These are phyloP conservation scores for Bombus fervidus DNA, from an alignment of 1,140 invertebrate genomes.

Conservation along the genomic window DNA sequence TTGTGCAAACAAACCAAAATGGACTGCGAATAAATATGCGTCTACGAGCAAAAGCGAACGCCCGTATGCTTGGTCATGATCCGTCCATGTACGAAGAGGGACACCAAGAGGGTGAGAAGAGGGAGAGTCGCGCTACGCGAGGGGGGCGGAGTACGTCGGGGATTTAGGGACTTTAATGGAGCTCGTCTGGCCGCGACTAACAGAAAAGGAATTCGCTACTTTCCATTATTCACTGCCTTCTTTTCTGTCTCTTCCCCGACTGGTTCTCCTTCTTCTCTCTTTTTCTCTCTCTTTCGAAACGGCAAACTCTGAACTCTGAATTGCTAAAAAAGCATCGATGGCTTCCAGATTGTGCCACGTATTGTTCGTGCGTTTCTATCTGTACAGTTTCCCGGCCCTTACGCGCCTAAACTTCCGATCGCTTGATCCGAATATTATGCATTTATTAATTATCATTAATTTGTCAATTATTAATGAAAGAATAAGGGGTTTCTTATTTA, in stretches of 20 bases:
- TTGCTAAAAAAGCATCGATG: constrained; percentile 18
- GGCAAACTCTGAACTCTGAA: neutral
- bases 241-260: constrained; percentile 18
- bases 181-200: constrained; percentile 73
- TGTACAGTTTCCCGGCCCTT: too few relatives aligned
- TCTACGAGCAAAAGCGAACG: constrained; percentile 78
- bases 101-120: constrained; percentile 33
- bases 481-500: neutral
- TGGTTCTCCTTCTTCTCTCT: neutral
- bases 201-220: constrained; percentile 77
- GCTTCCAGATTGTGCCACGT: neutral
- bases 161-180: constrained; percentile 80
- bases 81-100: constrained; percentile 74
- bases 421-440: too few relatives aligned
- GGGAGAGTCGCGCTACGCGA: constrained; percentile 55
- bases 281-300: constrained; percentile 38
- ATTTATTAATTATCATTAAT: too few relatives aligned
- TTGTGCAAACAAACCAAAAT: constrained; percentile 82
- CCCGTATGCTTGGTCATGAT: constrained; percentile 83
- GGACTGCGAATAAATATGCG: constrained; percentile 83
- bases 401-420: too few relatives aligned
- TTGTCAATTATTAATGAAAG: neutral
- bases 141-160: constrained; percentile 73
- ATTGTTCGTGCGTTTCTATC: too few relatives aligned
- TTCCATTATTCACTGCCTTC: constrained; percentile 72